Conservation (phyloP, 2,888 invertebrate species). For the Aquatica leii region DNA sequence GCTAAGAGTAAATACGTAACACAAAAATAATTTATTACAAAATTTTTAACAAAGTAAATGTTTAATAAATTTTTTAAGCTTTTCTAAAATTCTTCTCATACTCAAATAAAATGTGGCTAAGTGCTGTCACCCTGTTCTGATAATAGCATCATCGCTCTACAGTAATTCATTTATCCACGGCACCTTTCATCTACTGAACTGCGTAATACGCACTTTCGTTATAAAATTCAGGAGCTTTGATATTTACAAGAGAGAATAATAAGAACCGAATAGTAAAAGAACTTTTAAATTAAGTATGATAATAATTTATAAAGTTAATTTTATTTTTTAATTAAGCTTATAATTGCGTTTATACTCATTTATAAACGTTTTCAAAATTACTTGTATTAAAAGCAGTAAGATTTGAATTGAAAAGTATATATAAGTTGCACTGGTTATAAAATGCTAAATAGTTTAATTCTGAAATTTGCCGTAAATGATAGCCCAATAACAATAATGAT, state of each 20-base stretch:
- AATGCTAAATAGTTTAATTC: not conserved
- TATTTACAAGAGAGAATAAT: constrained; percentile 23
- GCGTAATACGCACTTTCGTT: constrained; percentile 41
- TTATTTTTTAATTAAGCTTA: too few relatives aligned
- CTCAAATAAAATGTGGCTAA: constrained; percentile 46
- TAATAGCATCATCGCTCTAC: constrained; percentile 51
- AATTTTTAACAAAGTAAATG: constrained; percentile 6
- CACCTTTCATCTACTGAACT: constrained; percentile 49
- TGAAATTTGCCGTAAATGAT: not conserved
- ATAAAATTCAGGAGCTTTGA: constrained; percentile 32
- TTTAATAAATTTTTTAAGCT: constrained; percentile 8
- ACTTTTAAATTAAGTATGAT: constrained; percentile 8
- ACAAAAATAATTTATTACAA: constrained; percentile 7
- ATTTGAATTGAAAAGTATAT: too few relatives aligned
- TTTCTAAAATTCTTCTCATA: constrained; percentile 25
- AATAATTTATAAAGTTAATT: not conserved
- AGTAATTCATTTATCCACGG: constrained; percentile 50
- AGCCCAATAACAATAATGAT: not conserved
- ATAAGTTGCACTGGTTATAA: too few relatives aligned
- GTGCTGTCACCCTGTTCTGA: constrained; percentile 48
- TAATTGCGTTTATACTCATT: too few relatives aligned
- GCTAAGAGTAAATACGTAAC: too few relatives aligned
- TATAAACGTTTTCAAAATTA: too few relatives aligned
- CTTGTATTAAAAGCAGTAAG: too few relatives aligned
- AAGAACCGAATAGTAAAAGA: constrained; percentile 16